Conservation (phyloP, 1,140 invertebrate species). For the Drosophila pachea region DNA sequence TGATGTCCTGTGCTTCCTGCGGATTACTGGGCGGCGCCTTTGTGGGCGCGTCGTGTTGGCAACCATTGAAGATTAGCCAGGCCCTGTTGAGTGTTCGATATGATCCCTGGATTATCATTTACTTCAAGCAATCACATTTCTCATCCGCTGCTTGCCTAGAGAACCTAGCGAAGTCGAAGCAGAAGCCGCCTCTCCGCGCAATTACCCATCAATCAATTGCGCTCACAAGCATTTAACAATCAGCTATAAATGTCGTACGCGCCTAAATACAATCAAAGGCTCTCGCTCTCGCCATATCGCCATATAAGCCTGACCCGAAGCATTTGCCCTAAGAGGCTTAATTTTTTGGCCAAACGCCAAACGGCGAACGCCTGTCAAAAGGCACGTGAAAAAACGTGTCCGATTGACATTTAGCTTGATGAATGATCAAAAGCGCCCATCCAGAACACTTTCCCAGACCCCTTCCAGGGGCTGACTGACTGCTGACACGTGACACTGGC, state of each 20-base stretch:
- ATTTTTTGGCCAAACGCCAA: conserved; percentile 57
- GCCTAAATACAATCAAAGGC: conserved; percentile 68
- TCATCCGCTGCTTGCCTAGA: too few relatives aligned
- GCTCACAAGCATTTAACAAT: conserved; percentile 41
- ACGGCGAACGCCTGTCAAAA: conserved; percentile 59
- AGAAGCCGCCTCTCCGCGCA: conserved; percentile 18
- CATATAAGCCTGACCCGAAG: conserved; percentile 11
- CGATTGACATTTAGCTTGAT: conserved; percentile 75
- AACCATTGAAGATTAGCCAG: background rate
- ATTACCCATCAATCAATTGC: conserved; percentile 62
- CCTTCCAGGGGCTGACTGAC: conserved; percentile 59
- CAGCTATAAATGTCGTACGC: conserved; percentile 62
- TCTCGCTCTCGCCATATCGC: conserved; percentile 32
- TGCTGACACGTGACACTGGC: conserved; percentile 66
- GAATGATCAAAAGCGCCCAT: conserved; percentile 58
- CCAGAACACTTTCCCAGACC: conserved; percentile 28
- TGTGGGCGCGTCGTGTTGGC: conserved; percentile 30
- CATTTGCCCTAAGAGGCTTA: conserved; percentile 69
- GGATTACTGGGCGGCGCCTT: conserved; percentile 62
- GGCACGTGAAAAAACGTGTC: conserved; percentile 75
- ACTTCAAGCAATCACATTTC: too few relatives aligned
- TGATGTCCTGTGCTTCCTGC: conserved; percentile 64
- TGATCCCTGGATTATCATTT: background rate
- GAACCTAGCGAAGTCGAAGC: too few relatives aligned
- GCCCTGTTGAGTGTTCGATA: background rate